A percentile compares a stretch with the other conserved stretches of the same genome.
phyloP scores from a whole-genome alignment of 2,113 vertebrate genomes.

The Hyperopisus bebe region DNA sequence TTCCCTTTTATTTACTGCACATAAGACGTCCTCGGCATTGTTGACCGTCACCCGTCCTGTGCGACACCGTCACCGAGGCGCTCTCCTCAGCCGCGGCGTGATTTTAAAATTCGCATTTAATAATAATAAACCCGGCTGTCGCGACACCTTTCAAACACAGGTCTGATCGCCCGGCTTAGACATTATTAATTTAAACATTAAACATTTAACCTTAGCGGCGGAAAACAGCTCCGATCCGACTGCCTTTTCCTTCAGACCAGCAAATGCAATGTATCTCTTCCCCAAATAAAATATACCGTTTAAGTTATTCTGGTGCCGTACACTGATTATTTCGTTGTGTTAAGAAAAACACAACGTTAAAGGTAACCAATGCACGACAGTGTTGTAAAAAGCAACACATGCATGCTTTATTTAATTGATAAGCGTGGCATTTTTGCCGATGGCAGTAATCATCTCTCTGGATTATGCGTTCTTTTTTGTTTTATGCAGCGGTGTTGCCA shows the following conservation, averaged over 20 bases:
- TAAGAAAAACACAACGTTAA: conserved; percentile 1
- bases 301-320: not conserved
- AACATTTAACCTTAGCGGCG: not conserved
- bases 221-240: not conserved
- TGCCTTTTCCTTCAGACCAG: not conserved
- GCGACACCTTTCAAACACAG: not conserved
- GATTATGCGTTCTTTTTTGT: not conserved
- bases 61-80: not conserved
- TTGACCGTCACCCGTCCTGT: not conserved
- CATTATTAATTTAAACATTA: not conserved
- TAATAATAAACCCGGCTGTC: not conserved
- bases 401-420: not conserved
- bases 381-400: not conserved
- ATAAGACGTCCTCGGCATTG: not conserved
- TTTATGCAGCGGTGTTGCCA: not conserved
- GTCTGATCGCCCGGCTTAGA: not conserved
- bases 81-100: not conserved
- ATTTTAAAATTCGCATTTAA: not conserved
- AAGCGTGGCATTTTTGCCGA: not conserved
- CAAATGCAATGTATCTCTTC: not conserved
- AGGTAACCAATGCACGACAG: not conserved
- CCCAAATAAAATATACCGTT: not conserved
- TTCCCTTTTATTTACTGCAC: not conserved
- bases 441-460: not conserved
- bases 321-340: conserved; percentile 13